phyloP scores from a whole-genome alignment of 1,140 invertebrate species.

The Cherax destructor region DNA sequence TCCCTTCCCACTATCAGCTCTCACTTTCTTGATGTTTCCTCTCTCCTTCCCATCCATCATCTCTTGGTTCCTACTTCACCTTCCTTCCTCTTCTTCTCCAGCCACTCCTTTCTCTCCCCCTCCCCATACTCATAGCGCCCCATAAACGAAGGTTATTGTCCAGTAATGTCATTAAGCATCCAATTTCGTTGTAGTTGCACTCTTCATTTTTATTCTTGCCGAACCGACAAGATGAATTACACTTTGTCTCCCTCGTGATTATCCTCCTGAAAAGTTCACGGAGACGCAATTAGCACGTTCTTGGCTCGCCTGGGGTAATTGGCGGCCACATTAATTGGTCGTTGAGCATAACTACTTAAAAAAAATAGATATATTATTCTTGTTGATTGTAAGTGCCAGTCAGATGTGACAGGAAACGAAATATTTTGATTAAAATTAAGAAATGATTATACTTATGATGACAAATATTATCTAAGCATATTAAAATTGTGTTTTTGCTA shows the following conservation, averaged over 20 bases:
- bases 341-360: background rate
- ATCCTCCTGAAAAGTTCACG: background rate
- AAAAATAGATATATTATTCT: too few species aligned
- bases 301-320: background rate
- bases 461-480: too few species aligned
- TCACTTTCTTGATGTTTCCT: too few species aligned
- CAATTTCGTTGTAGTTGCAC: background rate
- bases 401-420: too few species aligned
- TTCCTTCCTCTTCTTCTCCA: background rate
- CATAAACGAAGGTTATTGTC: background rate
- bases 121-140: background rate
- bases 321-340: background rate
- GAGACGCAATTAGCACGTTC: background rate
- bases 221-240: background rate
- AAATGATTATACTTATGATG: too few species aligned
- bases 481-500: too few species aligned
- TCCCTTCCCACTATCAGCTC: too few species aligned
- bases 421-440: too few species aligned
- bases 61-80: too few species aligned
- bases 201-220: background rate
- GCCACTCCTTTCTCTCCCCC: background rate
- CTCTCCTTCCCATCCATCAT: too few species aligned
- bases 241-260: background rate
- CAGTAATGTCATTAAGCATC: background rate
- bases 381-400: too few species aligned